Conservation (phyloP, 1,140 invertebrate species). For the Tetramorium parvispinum region DNA sequence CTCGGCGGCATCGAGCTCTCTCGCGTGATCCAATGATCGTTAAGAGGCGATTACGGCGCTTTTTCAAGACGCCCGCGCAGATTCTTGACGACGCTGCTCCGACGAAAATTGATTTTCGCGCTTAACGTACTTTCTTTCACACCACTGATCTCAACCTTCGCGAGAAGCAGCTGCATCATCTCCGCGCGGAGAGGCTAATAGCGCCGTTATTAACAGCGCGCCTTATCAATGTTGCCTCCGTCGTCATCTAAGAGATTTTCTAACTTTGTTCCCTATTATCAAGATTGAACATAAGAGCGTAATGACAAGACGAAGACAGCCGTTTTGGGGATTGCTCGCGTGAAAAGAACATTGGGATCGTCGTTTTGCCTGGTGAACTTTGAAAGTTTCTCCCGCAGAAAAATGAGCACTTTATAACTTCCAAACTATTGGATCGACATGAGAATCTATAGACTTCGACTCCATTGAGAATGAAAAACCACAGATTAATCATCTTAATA, state of each 20-base stretch:
- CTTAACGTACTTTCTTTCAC: constrained; percentile 69
- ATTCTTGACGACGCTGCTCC: constrained; percentile 50
- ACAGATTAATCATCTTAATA: neutral
- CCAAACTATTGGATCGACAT: constrained; percentile 33
- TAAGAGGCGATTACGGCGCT: constrained; percentile 58
- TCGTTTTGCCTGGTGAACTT: constrained; percentile 62
- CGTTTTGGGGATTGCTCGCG: constrained; percentile 48
- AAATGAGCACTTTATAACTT: constrained; percentile 67
- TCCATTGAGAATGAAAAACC: neutral
- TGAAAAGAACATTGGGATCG: constrained; percentile 41
- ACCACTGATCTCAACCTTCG: constrained; percentile 55
- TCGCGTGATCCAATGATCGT: constrained; percentile 54
- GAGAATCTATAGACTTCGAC: constrained; percentile 43
- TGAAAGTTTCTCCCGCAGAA: constrained; percentile 55
- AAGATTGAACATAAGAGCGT: neutral
- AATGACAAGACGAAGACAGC: constrained; percentile 25
- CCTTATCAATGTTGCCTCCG: neutral
- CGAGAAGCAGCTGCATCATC: constrained; percentile 25
- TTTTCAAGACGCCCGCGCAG: constrained; percentile 53
- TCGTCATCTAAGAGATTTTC: constrained; percentile 30
- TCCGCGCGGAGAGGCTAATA: constrained; percentile 31
- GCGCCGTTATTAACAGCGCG: constrained; percentile 42
- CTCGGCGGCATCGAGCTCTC: constrained; percentile 22
- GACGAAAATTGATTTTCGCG: constrained; percentile 62
- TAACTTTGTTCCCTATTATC: constrained; percentile 18